These are phyloP conservation scores for Automeris io DNA, from an alignment of 2,888 invertebrate genomes.

Conservation along the genomic window DNA sequence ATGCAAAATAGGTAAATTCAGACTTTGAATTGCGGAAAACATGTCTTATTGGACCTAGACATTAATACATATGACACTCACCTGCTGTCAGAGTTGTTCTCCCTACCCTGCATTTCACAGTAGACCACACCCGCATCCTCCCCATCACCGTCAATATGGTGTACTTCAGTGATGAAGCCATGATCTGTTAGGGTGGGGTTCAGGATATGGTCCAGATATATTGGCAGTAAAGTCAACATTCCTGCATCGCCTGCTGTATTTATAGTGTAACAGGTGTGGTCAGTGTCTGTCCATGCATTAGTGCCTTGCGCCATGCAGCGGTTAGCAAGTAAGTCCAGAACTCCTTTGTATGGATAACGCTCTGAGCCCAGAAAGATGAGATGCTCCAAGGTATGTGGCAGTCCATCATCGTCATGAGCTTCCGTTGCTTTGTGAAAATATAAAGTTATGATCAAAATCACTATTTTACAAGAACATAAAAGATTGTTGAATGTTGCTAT, in stretches of 20 bases:
- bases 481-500: no score
- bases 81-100: constrained; percentile 86
- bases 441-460: constrained; percentile 1
- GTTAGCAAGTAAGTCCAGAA: constrained; percentile 92
- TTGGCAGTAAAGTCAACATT: constrained; percentile 90
- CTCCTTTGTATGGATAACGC: constrained; percentile 92
- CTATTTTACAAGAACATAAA: not conserved
- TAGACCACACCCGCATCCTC: constrained; percentile 97
- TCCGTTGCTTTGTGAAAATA: constrained; percentile 83
- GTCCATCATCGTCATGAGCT: constrained; percentile 92
- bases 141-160: constrained; percentile 92
- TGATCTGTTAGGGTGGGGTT: constrained; percentile 89
- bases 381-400: constrained; percentile 95
- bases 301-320: constrained; percentile 93
- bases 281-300: constrained; percentile 91
- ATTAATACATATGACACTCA: constrained; percentile 19
- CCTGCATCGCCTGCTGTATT: constrained; percentile 90
- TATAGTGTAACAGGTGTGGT: constrained; percentile 94
- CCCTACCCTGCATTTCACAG: constrained; percentile 94
- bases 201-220: constrained; percentile 93
- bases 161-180: constrained; percentile 92
- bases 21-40: no score
- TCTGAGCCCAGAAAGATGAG: constrained; percentile 94
- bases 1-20: no score
- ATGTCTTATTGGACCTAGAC: not conserved